These are phyloP conservation scores for Melanostoma mellinum DNA, from an alignment of 2,888 invertebrate genomes.

Conservation along the genomic window DNA sequence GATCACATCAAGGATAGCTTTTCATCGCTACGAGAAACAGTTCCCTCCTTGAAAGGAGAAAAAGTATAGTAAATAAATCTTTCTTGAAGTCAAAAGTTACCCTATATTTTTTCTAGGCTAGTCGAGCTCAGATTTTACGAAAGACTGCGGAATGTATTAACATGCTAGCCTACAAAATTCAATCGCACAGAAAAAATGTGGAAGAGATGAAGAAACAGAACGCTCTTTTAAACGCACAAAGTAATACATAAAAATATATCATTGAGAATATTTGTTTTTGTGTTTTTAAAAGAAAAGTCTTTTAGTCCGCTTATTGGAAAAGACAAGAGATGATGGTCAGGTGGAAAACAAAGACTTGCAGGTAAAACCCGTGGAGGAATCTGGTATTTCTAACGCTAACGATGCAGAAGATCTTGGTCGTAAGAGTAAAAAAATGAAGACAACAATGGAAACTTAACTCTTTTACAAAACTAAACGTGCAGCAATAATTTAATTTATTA, in stretches of 20 bases:
- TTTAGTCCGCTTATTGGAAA: conserved; percentile 91
- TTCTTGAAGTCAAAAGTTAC: conserved; percentile 14
- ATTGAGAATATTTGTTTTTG: no score
- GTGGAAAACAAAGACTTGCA: conserved; percentile 82
- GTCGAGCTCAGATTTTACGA: conserved; percentile 98
- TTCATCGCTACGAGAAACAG: conserved; percentile 95
- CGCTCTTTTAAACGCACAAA: conserved; percentile 92
- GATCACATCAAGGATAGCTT: conserved; percentile 99
- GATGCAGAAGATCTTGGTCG: conserved; percentile 82
- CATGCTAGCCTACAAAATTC: conserved; percentile 96
- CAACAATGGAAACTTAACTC: conserved; percentile 77
- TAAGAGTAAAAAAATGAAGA: conserved; percentile 88
- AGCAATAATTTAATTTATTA: no score
- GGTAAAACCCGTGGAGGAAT: conserved; percentile 83
- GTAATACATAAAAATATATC: conserved; percentile 81
- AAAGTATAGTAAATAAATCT: conserved; percentile 86
- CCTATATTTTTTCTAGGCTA: conserved; percentile 85
- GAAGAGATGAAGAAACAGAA: conserved; percentile 97
- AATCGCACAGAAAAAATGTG: conserved; percentile 96
- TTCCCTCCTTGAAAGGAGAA: conserved; percentile 97
- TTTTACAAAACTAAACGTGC: no score
- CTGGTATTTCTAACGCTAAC: conserved; percentile 84
- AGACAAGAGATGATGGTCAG: conserved; percentile 88
- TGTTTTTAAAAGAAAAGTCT: conserved; percentile 65
- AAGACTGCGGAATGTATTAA: conserved; percentile 99